These are phyloP conservation scores for Mixornis gularis DNA, from an alignment of 2,113 vertebrate genomes.

Conservation along the genomic window DNA sequence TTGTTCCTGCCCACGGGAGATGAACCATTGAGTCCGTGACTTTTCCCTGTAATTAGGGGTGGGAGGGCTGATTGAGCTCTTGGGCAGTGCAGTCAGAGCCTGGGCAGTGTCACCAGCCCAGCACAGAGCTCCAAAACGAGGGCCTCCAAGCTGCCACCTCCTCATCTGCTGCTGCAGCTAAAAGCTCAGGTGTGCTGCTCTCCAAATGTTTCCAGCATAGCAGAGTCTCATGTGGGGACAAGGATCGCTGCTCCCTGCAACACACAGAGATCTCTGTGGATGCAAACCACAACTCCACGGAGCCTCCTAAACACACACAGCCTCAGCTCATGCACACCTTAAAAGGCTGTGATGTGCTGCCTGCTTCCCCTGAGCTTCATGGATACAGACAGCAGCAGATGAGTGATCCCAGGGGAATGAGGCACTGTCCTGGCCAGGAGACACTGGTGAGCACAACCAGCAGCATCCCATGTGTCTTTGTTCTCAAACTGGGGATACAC, in stretches of 20 bases:
- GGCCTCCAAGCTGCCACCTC: not conserved
- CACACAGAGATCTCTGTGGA: slow-evolving; percentile 21
- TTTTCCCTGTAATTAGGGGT: not conserved
- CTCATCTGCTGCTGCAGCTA: not conserved
- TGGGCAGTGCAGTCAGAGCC: not conserved
- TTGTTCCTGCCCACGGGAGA: not conserved
- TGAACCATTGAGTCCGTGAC: not conserved
- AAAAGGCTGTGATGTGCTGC: not conserved
- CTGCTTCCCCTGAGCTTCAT: not conserved
- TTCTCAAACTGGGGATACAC: not conserved
- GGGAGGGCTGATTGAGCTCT: not conserved
- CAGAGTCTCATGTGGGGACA: not conserved
- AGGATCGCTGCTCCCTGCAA: not conserved
- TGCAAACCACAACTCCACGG: not conserved
- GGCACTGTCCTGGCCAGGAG: not conserved
- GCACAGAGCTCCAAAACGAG: not conserved
- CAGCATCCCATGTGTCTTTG: fast-evolving
- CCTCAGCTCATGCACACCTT: not conserved
- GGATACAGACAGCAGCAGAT: not conserved
- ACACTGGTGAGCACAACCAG: not conserved
- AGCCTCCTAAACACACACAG: not conserved
- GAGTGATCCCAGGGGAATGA: not conserved
- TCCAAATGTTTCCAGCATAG: slow-evolving; percentile 8
- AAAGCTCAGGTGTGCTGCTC: slow-evolving; percentile 11
- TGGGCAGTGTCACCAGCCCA: not conserved